Evolutionary conservation across 2,888 invertebrate species (phyloP).

Genomic region (Dolomedes plantarius): DNA sequence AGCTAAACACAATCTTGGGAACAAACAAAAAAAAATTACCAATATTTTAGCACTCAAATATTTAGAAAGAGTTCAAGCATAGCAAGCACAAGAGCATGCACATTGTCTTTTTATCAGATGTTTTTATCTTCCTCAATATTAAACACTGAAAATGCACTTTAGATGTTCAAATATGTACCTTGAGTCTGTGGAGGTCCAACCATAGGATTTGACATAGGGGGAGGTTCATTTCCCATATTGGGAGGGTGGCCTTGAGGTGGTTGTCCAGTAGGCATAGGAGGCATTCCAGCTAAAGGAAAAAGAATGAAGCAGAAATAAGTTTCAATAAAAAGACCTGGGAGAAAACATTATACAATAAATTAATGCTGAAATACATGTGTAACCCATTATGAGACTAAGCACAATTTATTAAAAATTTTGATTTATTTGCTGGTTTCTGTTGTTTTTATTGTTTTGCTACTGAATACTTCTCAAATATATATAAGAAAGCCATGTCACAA

Average conservation of each 20-base stretch:
- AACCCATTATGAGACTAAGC: too few relatives aligned
- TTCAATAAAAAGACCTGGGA: too few relatives aligned
- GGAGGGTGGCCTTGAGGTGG: slow-evolving; percentile 55
- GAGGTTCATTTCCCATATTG: slow-evolving; percentile 51
- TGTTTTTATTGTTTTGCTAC: too few relatives aligned
- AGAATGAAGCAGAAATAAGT: too few relatives aligned
- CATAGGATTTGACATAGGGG: slow-evolving; percentile 61
- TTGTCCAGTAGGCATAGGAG: slow-evolving; percentile 62
- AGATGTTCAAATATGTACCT: slow-evolving; percentile 33
- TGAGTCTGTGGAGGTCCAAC: slow-evolving; percentile 58
- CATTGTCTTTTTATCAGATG: neutral
- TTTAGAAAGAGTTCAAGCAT: neutral
- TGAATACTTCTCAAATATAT: too few relatives aligned
- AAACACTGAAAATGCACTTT: neutral
- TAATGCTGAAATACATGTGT: too few relatives aligned
- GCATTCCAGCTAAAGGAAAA: slow-evolving; percentile 49
- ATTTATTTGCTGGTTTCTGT: too few relatives aligned
- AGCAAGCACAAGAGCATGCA: neutral
- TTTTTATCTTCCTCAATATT: neutral
- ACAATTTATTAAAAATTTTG: too few relatives aligned
- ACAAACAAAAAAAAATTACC: too few relatives aligned
- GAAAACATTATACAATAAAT: too few relatives aligned
- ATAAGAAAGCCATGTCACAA: too few relatives aligned
- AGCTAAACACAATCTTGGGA: too few relatives aligned
- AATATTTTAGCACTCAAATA: slow-evolving; percentile 26